Conservation (phyloP, 2,888 invertebrate genomes). For the Arctia plantaginis region DNA sequence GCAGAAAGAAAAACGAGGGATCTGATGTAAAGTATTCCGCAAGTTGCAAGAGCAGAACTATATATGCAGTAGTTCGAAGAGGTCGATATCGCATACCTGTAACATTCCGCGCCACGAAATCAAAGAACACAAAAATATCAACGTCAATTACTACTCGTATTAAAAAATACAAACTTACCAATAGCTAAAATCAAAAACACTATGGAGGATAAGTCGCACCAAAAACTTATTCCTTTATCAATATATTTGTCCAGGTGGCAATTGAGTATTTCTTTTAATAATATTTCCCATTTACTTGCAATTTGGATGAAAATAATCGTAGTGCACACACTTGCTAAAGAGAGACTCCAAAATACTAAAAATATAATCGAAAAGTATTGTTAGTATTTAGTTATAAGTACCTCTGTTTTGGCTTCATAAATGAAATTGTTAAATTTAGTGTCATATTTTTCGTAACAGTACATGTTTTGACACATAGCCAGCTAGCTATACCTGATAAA, state of each 20-base stretch:
- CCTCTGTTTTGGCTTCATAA: no score
- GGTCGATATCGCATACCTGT: no score
- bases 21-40: no score
- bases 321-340: conserved; percentile 46
- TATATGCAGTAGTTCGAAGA: no score
- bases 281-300: conserved; percentile 62
- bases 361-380: conserved; percentile 14
- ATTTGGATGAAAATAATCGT: conserved; percentile 59
- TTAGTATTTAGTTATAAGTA: not conserved
- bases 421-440: no score
- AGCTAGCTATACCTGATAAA: no score
- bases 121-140: not conserved
- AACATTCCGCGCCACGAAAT: no score
- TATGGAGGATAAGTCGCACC: conserved; percentile 35
- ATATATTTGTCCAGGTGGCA: conserved; percentile 59
- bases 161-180: conserved; percentile 55
- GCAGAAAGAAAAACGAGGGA: no score
- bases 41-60: no score
- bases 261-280: conserved; percentile 56
- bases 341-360: conserved; percentile 62
- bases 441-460: no score
- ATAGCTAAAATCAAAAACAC: conserved; percentile 49
- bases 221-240: conserved; percentile 48
- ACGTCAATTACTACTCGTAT: not conserved
- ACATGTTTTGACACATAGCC: no score